Conservation (phyloP, 2,797 vertebrate species). For the Eupleurogrammus muticus region DNA sequence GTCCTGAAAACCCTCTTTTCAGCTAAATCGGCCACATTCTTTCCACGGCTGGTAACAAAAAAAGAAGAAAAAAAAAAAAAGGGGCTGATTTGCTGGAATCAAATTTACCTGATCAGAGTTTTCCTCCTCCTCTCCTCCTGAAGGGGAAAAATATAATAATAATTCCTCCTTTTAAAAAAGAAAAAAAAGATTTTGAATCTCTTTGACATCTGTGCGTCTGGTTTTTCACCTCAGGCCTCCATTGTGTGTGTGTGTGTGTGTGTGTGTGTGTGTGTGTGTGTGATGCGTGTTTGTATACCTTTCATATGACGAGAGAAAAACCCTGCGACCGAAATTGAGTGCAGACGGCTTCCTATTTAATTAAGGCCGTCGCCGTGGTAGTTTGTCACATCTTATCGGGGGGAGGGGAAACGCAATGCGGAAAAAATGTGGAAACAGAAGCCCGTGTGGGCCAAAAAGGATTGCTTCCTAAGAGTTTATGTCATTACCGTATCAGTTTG, state of each 20-base stretch:
- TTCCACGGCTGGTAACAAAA: slow-evolving; percentile 74
- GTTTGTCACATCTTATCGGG: slow-evolving; percentile 52
- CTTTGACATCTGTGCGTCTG: slow-evolving; percentile 80
- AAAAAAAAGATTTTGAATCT: slow-evolving; percentile 35
- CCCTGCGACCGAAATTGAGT: slow-evolving; percentile 27
- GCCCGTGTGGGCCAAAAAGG: not conserved
- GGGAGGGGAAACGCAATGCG: slow-evolving; percentile 7
- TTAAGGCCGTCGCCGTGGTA: slow-evolving; percentile 52
- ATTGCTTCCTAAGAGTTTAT: slow-evolving; percentile 3
- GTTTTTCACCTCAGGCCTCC: slow-evolving; percentile 58
- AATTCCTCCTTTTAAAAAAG: slow-evolving; percentile 43
- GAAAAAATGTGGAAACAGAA: slow-evolving; percentile 25
- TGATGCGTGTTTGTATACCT: slow-evolving; percentile 26
- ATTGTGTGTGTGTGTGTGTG: slow-evolving; percentile 35
- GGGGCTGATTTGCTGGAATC: slow-evolving; percentile 68
- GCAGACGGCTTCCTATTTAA: slow-evolving; percentile 60
- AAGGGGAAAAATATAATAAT: slow-evolving; percentile 51
- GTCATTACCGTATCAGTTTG: slow-evolving; percentile 12
- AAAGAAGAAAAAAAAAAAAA: too few species aligned
- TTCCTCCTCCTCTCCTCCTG: slow-evolving; percentile 53
- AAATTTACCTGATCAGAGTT: slow-evolving; percentile 75
- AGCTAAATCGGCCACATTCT: slow-evolving; percentile 73
- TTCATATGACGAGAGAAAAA: slow-evolving; percentile 31
- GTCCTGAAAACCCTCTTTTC: slow-evolving; percentile 11
- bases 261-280: slow-evolving; percentile 32